Conservation (phyloP, 2,113 vertebrate genomes). For the Cichladusa arquata region DNA sequence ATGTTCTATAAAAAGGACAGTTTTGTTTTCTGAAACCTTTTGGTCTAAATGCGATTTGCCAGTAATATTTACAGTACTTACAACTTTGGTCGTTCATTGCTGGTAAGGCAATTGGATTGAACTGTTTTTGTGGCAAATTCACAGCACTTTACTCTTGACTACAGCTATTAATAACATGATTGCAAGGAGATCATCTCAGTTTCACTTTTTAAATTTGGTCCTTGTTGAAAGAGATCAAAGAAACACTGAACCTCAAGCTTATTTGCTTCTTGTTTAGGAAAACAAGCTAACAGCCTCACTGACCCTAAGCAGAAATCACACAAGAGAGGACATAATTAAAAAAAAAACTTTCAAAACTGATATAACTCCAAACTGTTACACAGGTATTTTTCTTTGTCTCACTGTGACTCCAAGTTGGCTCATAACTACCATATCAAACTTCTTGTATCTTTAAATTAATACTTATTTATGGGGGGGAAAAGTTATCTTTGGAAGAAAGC, state of each 20-base stretch:
- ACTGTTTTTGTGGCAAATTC: background rate
- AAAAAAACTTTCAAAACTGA: background rate
- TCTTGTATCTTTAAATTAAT: background rate
- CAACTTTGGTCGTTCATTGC: background rate
- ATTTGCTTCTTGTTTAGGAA: background rate
- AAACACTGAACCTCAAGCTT: background rate
- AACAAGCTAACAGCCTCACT: background rate
- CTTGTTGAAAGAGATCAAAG: background rate
- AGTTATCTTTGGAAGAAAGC: background rate
- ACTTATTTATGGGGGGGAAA: rapidly evolving
- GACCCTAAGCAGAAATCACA: background rate
- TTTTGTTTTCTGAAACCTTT: background rate
- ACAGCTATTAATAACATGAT: background rate
- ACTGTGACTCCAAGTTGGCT: background rate
- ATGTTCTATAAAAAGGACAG: background rate
- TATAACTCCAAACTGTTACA: background rate
- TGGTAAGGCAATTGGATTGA: background rate
- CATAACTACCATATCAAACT: background rate
- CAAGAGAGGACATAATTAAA: background rate
- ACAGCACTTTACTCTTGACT: background rate
- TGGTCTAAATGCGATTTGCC: background rate
- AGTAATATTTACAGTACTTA: background rate
- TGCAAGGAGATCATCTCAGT: background rate
- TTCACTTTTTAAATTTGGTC: background rate
- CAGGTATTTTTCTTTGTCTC: background rate